Percentiles rank a stretch among this genome's conserved stretches.
Conservation (phyloP, 2,113 vertebrate genomes). For the Turnix velox region DNA sequence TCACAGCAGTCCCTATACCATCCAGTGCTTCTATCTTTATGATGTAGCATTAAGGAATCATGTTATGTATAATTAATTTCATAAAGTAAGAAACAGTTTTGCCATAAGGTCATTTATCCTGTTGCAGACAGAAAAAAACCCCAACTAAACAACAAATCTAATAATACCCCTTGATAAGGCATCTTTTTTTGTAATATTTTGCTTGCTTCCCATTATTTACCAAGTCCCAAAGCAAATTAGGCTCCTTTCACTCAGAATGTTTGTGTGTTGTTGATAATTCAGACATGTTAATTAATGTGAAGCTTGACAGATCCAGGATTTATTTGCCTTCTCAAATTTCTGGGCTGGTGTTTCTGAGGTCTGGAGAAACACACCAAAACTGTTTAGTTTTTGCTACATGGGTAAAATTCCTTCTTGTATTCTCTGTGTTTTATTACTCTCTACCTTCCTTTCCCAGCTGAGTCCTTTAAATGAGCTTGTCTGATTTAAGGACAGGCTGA, state of each 20-base stretch:
- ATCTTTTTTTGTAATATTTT: neutral
- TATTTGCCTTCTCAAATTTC: neutral
- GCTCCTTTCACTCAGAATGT: neutral
- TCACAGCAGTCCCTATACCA: neutral
- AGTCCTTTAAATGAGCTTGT: neutral
- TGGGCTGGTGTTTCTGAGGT: neutral
- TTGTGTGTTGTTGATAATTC: neutral
- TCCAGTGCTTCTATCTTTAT: neutral
- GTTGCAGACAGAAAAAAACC: neutral
- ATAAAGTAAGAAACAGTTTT: neutral
- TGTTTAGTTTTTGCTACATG: fast-evolving
- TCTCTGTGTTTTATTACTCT: neutral
- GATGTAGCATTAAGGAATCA: neutral
- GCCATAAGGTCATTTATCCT: neutral
- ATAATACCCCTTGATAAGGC: neutral
- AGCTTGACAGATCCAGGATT: neutral
- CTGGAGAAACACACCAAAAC: neutral
- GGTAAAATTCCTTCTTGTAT: neutral
- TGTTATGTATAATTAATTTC: neutral
- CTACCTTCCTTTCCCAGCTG: neutral
- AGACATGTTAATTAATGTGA: neutral
- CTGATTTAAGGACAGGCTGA: no score
- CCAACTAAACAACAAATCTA: neutral
- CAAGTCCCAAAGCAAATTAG: neutral
- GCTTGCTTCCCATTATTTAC: neutral